Percentiles rank a stretch among this genome's conserved stretches.
Evolutionary conservation across 2,113 vertebrate species (phyloP).

Genomic region (Numida meleagris): DNA sequence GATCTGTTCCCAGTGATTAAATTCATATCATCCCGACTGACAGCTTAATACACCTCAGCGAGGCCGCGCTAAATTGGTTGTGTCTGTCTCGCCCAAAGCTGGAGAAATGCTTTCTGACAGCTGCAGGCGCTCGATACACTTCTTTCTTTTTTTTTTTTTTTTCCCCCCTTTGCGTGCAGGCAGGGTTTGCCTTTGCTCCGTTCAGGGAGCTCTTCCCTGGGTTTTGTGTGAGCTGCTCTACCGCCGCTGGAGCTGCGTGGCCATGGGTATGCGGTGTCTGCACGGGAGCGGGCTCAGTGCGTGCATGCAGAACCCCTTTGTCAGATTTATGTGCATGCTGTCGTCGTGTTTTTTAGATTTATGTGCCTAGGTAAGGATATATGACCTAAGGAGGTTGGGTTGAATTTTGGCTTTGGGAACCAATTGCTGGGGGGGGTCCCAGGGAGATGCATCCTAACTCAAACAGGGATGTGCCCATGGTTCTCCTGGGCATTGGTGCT

Average conservation of each 20-base stretch:
- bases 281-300: accelerated
- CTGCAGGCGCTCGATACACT: neutral
- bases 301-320: accelerated
- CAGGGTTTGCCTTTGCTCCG: neutral
- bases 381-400: accelerated
- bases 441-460: neutral
- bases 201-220: neutral
- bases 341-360: neutral
- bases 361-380: accelerated
- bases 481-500: neutral
- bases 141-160: neutral
- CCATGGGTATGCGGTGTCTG: neutral
- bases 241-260: too few species aligned
- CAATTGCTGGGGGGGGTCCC: accelerated
- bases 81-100: conserved; percentile 64
- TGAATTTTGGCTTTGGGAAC: neutral
- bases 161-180: neutral
- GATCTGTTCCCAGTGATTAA: conserved; percentile 63
- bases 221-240: neutral
- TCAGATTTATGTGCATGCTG: neutral
- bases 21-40: conserved; percentile 63
- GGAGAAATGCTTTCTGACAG: conserved; percentile 64
- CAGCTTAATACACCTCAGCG: conserved; percentile 59
- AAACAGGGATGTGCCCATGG: too few species aligned
- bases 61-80: conserved; percentile 41